Conservation (phyloP, 1,140 invertebrate species). For the Vollenhovia emeryi region DNA sequence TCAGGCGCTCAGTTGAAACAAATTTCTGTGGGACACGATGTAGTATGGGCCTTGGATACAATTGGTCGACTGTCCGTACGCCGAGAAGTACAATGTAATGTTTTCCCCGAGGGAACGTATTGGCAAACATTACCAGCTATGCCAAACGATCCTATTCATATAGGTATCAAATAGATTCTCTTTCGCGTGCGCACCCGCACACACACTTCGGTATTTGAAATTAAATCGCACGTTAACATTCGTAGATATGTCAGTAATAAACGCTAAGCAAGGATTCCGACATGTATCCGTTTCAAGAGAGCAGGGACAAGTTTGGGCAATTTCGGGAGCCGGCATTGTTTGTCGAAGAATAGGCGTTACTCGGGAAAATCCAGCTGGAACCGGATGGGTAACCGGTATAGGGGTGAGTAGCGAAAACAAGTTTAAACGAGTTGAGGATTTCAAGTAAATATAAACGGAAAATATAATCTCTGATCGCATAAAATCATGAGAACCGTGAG, state of each 20-base stretch:
- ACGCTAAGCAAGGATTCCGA: conserved; percentile 87
- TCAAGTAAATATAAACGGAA: background rate
- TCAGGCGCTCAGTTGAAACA: conserved; percentile 90
- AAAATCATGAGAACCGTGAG: no score
- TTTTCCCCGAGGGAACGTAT: conserved; percentile 90
- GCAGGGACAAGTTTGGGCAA: conserved; percentile 89
- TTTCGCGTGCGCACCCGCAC: no score
- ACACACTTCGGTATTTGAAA: background rate
- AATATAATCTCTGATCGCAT: background rate
- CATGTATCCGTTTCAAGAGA: conserved; percentile 88
- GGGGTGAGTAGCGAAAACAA: conserved; percentile 85
- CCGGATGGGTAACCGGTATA: conserved; percentile 91
- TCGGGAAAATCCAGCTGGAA: conserved; percentile 89
- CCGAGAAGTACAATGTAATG: conserved; percentile 87
- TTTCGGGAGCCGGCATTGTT: conserved; percentile 90
- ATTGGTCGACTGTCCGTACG: conserved; percentile 88
- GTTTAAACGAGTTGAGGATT: background rate
- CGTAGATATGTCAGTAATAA: conserved; percentile 79
- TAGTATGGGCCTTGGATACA: conserved; percentile 90
- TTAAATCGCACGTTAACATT: background rate
- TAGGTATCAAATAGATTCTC: conserved; percentile 80
- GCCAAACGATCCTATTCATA: conserved; percentile 87
- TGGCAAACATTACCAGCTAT: conserved; percentile 89
- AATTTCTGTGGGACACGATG: conserved; percentile 89
- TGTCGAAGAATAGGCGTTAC: conserved; percentile 90